Evolutionary conservation across 2,113 vertebrate genomes (phyloP), one percentile per base, ranked within the genome.

Genomic region (Halcyon senegalensis): DNA sequence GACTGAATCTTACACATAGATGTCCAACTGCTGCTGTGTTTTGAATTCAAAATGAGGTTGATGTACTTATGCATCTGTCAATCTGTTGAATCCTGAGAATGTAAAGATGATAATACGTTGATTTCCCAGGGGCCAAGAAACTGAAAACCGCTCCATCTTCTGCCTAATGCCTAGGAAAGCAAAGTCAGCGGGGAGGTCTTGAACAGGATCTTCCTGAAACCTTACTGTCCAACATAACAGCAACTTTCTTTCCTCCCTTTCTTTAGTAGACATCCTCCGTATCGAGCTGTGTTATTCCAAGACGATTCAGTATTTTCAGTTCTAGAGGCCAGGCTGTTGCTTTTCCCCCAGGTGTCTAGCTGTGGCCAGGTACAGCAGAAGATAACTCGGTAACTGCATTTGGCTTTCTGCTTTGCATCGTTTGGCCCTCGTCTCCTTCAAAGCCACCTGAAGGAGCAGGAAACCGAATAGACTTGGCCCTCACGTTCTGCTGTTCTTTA

Each of bases 71-170:
- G 83, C 88, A 70, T 75, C 88, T 91, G 79, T 79, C 63, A 46
- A 64, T 66, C 70, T 91, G 74, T 55, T 91, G 79, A 94, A 77
- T 23, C 17, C 3, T 77, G 66, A 81, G 92, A 88, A 92, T 87
- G 66, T 90, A 84, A 93, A 93, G 94, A 55, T 75, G 24, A 1
- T 94, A 90, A 94, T 13, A 50, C 70, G 10, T 87, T 96, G 93
- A 92, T 96, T 94, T 94, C 93, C 94, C 88, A 96, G 89, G 90
- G 82, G 82, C 85, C 78, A 33, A 35, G 79, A 92, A 75, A 64
- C 72, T 87, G 85, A 69, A 53, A 85, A 33, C 92, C 60, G 6
- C 91, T 96, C 51, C 92, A 68, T 81, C 90, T 68, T 84, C 95
- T 93, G 69, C 88, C 92, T 60, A 51, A 63, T 68, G 87, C 89